Evolutionary conservation across 2,797 vertebrate species (phyloP).

Genomic region (Mus spretus): DNA sequence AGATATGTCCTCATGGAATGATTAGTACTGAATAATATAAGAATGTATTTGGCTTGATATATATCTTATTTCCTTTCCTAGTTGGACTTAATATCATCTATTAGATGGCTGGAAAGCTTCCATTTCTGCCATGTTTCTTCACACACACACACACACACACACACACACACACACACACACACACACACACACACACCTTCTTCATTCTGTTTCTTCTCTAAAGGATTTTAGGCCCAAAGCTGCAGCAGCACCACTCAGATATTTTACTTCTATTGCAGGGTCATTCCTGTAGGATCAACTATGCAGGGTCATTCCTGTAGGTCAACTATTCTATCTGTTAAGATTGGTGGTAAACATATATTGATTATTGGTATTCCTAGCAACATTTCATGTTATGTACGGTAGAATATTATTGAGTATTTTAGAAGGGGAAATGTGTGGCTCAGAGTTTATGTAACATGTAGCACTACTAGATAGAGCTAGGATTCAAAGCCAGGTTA

Average conservation of each 20-base stretch:
- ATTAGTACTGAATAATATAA: constrained; percentile 38
- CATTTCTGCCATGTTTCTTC: background rate
- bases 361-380: background rate
- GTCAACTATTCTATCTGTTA: background rate
- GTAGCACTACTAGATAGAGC: background rate
- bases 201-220: background rate
- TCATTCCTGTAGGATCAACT: background rate
- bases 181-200: background rate
- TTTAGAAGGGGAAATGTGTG: background rate
- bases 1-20: background rate
- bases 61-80: constrained; percentile 35
- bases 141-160: background rate
- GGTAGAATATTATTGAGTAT: background rate
- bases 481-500: background rate
- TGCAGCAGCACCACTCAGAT: background rate
- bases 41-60: constrained; percentile 51
- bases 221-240: background rate
- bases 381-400: background rate
- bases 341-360: background rate
- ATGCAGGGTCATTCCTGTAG: background rate
- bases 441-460: background rate
- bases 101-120: background rate
- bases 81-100: background rate
- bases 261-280: background rate
- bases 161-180: too few relatives aligned